Evolutionary conservation across 2,888 invertebrate genomes (phyloP), one percentile per base, ranked within the genome.

Genomic region (Synanthedon tipuliformis): DNA sequence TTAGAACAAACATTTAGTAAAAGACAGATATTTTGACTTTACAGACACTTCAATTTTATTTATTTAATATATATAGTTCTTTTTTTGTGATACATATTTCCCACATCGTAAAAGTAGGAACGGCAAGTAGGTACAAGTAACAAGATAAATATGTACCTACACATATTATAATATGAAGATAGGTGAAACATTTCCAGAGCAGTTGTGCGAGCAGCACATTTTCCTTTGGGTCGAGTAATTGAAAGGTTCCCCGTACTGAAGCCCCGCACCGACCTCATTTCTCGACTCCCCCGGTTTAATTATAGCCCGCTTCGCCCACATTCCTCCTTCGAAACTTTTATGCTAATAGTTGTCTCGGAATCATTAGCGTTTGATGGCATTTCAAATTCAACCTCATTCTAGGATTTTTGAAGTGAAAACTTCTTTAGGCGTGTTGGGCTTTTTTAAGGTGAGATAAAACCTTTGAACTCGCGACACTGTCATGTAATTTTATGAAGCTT

Each of bases 211-310:
- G 51, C 55, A 52, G 57, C 53, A 60, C 53, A 66, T 61, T 61
- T 60, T 56, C 57, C 61, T 16, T 23, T 56, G 54, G 56, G n/a
- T 45, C 16, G 15, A 52, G 58, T 65, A 68, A 68, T 69, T 65
- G 64, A 66, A 68, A 64, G 64, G 65, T 60, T 55, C 61, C 52
- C 49, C 10, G 53, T 56, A 63, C 61, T 51, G 71, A 68, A 72
- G 65, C 67, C 68, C 61, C 57, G 55, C 23, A 55, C 60, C 62
- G 72, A 71, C 75, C 75, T 64, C 69, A 57, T 71, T 78, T 72
- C 66, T 69, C 64, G 64, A 66, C 63, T 67, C 62, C 54, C 23
- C 51, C 57, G 57, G 57, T 68, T 62, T 73, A 76, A 76, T 75
- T 73, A 75, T 72, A 71, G 61, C 66, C 63, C 59, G 59, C 23